Evolutionary conservation across 2,888 invertebrate genomes (phyloP), one percentile per base, ranked within the genome.

Genomic region (Lissonota sp.): DNA sequence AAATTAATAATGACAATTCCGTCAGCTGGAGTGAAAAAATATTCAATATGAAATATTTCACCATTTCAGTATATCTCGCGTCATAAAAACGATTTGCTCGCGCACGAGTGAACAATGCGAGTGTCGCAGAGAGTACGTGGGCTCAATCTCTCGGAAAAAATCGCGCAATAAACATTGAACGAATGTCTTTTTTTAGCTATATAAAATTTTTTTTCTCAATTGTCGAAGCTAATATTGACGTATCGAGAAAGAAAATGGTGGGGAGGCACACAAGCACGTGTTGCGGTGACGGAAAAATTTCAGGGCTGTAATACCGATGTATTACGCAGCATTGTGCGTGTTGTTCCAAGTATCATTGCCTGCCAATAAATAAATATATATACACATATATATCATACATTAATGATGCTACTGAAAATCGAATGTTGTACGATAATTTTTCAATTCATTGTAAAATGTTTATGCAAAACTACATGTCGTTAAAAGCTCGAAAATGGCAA

Each of bases 21-120:
- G 26, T 1, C 26, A 26, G 26, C 26, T 26, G 26, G 26, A n/a
- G n/a, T n/a, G n/a, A n/a, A 26, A 26, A 26, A 26, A 26, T 26
- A 26, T 26, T 26, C 26, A 26, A 26, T 26, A 26, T 26, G 26
- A 26, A 26, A 26, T 26, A 26, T 26, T 26, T 79, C 79, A 37
- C 62, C 74, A 79, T 57, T n/a, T 26, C 42, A 64, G 37, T 57
- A 39, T 51, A 39, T 51, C 37, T 60, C 60, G 67, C 60, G 46
- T 57, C 46, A 63, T 26, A 26, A 26, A 26, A 26, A 26, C 26
- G 26, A 26, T 26, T 26, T 3, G 10, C 66, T 44, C 66, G 53
- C 67, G 66, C 76, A 66, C 70, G 80, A 80, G 71, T 71, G 71
- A 55, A 76, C 71, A 79, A 70, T 75, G 64, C 26, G 26, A 79